phyloP scores from a whole-genome alignment of 2,113 vertebrate species.

The Neodon shergylaensis region DNA sequence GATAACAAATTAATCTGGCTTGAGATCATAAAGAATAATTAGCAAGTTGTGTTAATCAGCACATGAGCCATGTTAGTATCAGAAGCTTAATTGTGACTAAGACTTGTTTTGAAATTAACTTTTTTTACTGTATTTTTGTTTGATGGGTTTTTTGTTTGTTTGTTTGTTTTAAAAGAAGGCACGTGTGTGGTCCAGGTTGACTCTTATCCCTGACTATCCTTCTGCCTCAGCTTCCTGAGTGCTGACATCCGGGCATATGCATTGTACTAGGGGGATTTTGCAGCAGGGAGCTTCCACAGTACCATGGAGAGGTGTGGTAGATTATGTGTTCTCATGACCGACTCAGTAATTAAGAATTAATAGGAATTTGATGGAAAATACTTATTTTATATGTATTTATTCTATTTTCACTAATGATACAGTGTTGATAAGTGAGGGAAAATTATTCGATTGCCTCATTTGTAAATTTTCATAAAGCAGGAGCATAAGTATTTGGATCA shows the following conservation, averaged over 20 bases:
- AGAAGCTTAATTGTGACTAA: slow-evolving; percentile 23
- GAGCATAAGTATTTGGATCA: background rate
- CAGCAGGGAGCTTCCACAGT: background rate
- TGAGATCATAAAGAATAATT: background rate
- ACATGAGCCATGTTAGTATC: background rate
- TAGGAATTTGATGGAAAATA: background rate
- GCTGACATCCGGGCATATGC: background rate
- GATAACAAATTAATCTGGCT: background rate
- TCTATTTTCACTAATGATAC: background rate
- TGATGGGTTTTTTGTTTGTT: background rate
- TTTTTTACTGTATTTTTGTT: background rate
- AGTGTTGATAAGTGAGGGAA: slow-evolving; percentile 22
- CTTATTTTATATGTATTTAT: slow-evolving; percentile 44
- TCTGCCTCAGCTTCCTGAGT: background rate
- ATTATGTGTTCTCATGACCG: background rate
- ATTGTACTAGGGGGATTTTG: background rate
- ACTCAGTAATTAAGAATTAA: background rate
- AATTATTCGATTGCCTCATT: background rate
- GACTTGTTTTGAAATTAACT: background rate
- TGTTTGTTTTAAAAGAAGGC: background rate
- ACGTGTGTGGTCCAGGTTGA: background rate
- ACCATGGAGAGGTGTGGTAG: background rate
- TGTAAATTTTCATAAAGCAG: background rate
- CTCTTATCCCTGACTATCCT: too few species aligned
- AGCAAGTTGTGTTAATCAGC: background rate